Base-by-base conservation (phyloP, 1,140 invertebrate genomes). In the Hirudo medicinalis region DNA sequence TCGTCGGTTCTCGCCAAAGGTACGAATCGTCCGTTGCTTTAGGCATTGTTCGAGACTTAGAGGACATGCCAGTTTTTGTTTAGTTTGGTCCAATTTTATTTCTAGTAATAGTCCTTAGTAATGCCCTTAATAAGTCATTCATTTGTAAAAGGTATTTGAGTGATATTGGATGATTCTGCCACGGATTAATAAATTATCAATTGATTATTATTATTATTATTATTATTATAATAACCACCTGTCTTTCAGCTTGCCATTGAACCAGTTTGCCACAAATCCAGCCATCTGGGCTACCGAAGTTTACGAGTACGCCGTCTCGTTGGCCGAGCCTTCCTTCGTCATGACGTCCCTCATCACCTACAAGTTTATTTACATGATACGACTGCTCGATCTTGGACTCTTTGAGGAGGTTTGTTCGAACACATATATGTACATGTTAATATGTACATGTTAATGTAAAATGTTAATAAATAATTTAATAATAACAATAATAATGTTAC, bases 201-300 rank as follows among this genome's bases (percentile, higher is more conserved):
- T n/a, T n/a, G n/a, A n/a, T n/a, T n/a, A n/a, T n/a, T n/a, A n/a
- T 36, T 36, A 36, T 36, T 36, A 36, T 36, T 36, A 36, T 36
- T 36, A 36, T 36, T 36, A 36, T 36, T 36, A 6, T 36, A 3
- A 36, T 36, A 3, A 36, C 32, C 32, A 2, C n/a, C n/a, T n/a
- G n/a, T 36, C 32, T 75, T 76, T 13, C 76, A 82, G 80, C 73
- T 74, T 80, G 54, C 76, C 80, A 5, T 77, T 83, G 71, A 75
- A 78, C 40, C 85, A 88, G 75, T 90, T 94, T 81, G 87, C 88
- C 17, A 88, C 86, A 49, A 89, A 88, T 77, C 87, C 90, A 79
- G 90, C 92, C 6, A 89, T 96, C 68, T 91, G 94, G 83, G 88
- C 92, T 78, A 96, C 92, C 0, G 91, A 96, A 82, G 89, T 95